Evolutionary conservation across 2,797 vertebrate species (phyloP), one percentile per base, ranked within the genome.

Genomic region (Cheirogaleus major): DNA sequence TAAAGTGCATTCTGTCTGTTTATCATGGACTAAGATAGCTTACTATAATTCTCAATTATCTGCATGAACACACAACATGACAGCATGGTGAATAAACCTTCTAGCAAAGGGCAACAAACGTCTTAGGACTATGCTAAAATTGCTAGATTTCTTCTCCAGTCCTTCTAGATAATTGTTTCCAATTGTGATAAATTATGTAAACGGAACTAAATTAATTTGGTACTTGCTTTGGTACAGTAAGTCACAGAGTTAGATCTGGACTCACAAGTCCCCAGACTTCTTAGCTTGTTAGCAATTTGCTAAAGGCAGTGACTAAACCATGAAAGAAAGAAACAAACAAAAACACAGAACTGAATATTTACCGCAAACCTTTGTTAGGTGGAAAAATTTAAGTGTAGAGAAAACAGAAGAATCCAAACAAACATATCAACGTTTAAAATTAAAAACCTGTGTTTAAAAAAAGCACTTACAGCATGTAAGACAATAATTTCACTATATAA

Each of bases 21-120:
- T 97, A 97, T 89, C 88, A 93, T 73, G 38, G 95, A 91, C 95
- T 83, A 91, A 95, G 95, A 98, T 57, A 50, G 94, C 95, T 94
- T 95, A 81, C 94, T 96, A 75, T 97, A 97, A 97, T 97, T 97
- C 97, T 96, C 96, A 97, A 97, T 98, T 95, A 95, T 97, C 89
- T 96, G 94, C 92, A 95, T 93, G 95, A 97, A 95, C 84, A 95
- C 82, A 97, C 88, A 97, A 95, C 78, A 94, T 61, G 93, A 96
- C 75, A 89, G 95, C 85, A 75, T 59, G 23, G 88, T 92, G 91
- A 96, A 92, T 78, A 95, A 97, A 82, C 72, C 78, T 95, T 86
- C 72, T 6, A 95, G 82, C 32, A 70, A 89, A 95, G 83, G 61
- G 59, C 57, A 94, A 91, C 88, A 95, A 96, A 97, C 41, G 81